Conservation (phyloP, 2,113 vertebrate genomes). For the Baryphthengus martii region DNA sequence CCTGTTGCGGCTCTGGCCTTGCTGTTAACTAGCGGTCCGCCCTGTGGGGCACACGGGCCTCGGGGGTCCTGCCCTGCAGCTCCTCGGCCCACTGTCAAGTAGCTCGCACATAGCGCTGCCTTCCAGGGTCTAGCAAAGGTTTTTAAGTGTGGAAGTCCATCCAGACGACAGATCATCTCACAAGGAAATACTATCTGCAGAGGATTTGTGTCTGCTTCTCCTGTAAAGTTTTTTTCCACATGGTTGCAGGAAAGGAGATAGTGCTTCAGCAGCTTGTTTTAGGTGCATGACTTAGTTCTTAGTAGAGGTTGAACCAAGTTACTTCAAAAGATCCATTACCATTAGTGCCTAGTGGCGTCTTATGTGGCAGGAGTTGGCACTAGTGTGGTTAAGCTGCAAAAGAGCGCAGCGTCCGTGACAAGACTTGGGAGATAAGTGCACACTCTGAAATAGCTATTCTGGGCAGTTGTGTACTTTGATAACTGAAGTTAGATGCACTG, state of each 20-base stretch:
- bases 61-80: accelerated
- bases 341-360: accelerated
- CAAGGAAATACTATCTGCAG: accelerated
- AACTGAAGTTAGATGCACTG: background rate
- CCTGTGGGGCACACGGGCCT: accelerated
- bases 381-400: background rate
- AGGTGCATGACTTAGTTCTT: accelerated
- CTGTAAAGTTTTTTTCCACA: accelerated
- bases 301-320: background rate
- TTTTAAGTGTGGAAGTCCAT: accelerated
- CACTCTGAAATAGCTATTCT: background rate
- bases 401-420: background rate
- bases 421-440: background rate
- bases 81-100: accelerated
- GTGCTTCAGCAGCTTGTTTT: no score
- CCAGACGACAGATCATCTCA: accelerated
- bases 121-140: no score
- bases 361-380: accelerated
- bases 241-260: no score
- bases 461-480: accelerated
- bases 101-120: no score
- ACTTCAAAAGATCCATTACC: accelerated
- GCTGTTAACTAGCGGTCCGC: background rate
- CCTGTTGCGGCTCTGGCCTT: no score
- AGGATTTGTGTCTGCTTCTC: background rate